Conservation (phyloP, 2,113 vertebrate genomes). For the Ageneiosus marmoratus region DNA sequence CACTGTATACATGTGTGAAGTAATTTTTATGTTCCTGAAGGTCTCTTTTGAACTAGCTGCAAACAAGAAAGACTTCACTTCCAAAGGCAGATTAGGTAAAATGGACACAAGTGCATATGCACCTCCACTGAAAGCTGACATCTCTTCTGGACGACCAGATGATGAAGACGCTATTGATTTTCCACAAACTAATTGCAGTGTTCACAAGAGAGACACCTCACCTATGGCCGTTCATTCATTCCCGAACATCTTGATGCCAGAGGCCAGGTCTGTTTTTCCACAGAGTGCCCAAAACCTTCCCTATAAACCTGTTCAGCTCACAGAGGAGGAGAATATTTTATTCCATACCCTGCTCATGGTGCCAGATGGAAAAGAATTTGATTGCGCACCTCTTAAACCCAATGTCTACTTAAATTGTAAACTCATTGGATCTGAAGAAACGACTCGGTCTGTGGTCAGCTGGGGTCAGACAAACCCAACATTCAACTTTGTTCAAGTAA, state of each 20-base stretch:
- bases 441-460: conserved; percentile 75
- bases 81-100: conserved; percentile 42
- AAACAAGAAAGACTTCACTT: conserved; percentile 66
- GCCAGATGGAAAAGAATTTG: conserved; percentile 84
- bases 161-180: conserved; percentile 16
- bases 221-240: not conserved
- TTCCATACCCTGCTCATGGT: conserved; percentile 89
- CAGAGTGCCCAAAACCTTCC: conserved; percentile 22
- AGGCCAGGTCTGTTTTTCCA: not conserved
- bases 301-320: conserved; percentile 6
- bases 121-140: conserved; percentile 51
- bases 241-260: not conserved
- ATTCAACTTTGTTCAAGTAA: conserved; percentile 88
- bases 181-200: conserved; percentile 14
- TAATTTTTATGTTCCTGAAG: conserved; percentile 62
- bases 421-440: conserved; percentile 84
- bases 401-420: conserved; percentile 91
- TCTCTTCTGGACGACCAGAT: not conserved
- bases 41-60: conserved; percentile 81
- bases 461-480: conserved; percentile 83
- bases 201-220: conserved; percentile 39
- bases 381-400: conserved; percentile 62
- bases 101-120: not conserved
- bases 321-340: conserved; percentile 64
- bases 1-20: not conserved